Conservation (phyloP, 2,797 vertebrate genomes). For the Pipistrellus nathusii region DNA sequence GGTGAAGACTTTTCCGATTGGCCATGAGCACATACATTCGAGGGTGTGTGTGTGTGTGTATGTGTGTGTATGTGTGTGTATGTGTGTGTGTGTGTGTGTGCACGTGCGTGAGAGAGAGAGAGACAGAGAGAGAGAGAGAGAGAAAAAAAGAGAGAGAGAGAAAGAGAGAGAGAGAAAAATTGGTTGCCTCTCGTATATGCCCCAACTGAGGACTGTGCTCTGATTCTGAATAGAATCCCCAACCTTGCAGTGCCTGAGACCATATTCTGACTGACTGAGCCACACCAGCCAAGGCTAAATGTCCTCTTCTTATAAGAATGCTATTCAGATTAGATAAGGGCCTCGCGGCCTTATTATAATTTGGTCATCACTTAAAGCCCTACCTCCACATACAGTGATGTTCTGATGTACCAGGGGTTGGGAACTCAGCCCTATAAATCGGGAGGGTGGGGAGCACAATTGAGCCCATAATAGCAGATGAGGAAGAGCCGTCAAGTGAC, state of each 20-base stretch:
- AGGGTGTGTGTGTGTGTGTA: neutral
- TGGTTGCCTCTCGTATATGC: neutral
- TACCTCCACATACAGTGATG: neutral
- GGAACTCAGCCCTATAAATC: neutral
- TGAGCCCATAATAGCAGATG: neutral
- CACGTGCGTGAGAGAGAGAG: too few species aligned
- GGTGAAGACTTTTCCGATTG: neutral
- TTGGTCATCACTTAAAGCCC: neutral
- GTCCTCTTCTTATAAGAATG: neutral
- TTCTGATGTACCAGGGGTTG: neutral
- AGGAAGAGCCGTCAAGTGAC: neutral
- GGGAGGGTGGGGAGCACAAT: fast-evolving
- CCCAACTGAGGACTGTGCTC: neutral
- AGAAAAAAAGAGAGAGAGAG: neutral
- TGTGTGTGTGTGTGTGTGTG: too few species aligned
- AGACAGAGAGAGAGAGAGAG: neutral
- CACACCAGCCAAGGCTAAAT: neutral
- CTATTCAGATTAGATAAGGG: neutral
- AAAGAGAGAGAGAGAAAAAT: neutral
- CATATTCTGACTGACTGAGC: neutral
- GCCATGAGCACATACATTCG: neutral
- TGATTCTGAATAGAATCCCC: neutral
- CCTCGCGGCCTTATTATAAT: neutral
- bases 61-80: neutral
- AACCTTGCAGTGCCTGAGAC: neutral